Conservation (phyloP, 2,113 vertebrate species). For the Mesoclemmys tuberculata region DNA sequence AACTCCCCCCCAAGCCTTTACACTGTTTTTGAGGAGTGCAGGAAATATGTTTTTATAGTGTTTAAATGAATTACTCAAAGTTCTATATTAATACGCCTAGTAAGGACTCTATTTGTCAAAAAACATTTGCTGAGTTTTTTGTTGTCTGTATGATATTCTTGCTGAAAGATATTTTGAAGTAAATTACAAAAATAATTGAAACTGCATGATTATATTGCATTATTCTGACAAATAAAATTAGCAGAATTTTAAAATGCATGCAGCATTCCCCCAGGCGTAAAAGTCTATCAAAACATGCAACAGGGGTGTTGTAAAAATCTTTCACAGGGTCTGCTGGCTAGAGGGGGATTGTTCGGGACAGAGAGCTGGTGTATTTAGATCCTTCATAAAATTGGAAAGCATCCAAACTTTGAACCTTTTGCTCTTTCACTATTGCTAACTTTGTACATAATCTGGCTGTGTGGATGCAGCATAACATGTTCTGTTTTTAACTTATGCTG, state of each 20-base stretch:
- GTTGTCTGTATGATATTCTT: background rate
- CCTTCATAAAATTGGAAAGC: background rate
- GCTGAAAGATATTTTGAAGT: background rate
- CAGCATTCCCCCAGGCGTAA: background rate
- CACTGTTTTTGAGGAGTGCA: background rate
- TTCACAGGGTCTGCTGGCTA: background rate
- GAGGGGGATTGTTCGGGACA: background rate
- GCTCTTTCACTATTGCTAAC: background rate
- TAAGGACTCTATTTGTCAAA: background rate
- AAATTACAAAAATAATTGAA: background rate
- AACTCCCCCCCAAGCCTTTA: background rate
- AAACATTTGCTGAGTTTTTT: no score
- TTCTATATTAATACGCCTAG: background rate
- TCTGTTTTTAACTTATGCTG: background rate
- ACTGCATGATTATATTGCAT: background rate
- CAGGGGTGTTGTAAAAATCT: background rate
- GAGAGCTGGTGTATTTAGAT: background rate
- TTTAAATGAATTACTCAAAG: background rate
- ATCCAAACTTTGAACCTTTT: background rate
- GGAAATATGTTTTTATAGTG: background rate
- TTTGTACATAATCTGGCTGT: background rate
- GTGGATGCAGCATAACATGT: background rate
- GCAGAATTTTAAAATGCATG: background rate
- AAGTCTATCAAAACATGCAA: background rate
- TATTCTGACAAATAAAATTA: background rate